These are phyloP conservation scores for Palaemon carinicauda DNA, from an alignment of 1,140 invertebrate species.

Conservation along the genomic window DNA sequence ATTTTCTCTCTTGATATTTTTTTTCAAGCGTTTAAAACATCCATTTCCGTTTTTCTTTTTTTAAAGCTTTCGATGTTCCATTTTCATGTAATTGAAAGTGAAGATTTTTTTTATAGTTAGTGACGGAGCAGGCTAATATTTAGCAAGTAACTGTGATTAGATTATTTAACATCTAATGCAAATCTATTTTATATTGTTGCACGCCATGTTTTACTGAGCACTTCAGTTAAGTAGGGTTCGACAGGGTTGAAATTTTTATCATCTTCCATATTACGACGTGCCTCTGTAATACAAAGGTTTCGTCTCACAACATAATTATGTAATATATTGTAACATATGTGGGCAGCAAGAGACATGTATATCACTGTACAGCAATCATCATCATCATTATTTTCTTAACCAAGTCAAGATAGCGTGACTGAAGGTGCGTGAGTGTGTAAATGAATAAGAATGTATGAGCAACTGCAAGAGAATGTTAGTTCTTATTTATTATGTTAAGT, in stretches of 20 bases:
- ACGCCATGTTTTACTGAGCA: neutral
- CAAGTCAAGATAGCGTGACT: neutral
- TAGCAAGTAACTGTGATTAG: too few relatives aligned
- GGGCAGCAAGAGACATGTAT: slow-evolving; percentile 49
- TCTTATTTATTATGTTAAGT: slow-evolving; percentile 5
- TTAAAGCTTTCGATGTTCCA: too few relatives aligned
- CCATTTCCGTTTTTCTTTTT: too few relatives aligned
- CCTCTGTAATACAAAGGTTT: neutral
- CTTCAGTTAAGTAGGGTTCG: neutral
- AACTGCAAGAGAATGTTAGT: neutral
- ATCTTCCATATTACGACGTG: neutral
- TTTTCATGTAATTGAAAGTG: too few relatives aligned
- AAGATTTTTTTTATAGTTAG: too few relatives aligned
- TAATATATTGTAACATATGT: slow-evolving; percentile 44
- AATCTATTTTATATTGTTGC: neutral
- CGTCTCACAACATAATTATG: neutral
- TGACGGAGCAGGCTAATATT: too few relatives aligned
- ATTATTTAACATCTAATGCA: too few relatives aligned
- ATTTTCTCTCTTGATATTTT: too few relatives aligned
- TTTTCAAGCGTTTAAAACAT: too few relatives aligned
- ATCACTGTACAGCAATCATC: slow-evolving; percentile 33
- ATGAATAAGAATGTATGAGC: neutral
- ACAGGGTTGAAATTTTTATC: too few relatives aligned
- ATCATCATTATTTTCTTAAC: neutral
- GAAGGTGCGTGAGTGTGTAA: neutral